Base-by-base conservation (phyloP, 2,113 vertebrate species). In the Lophotis ruficrista region DNA sequence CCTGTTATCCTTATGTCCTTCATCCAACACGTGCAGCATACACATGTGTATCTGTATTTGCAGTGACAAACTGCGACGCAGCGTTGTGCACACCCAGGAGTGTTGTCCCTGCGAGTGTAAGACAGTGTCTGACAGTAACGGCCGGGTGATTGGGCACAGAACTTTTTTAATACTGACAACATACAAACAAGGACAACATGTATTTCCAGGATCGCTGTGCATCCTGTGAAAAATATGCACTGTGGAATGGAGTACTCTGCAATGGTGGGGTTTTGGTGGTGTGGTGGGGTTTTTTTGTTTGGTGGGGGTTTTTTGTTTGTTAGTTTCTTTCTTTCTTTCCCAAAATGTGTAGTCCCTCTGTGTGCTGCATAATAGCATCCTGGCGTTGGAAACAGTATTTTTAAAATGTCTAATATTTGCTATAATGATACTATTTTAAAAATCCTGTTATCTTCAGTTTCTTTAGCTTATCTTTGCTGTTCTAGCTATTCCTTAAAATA, bases 331-430 rank as follows among this genome's bases (percentile, higher is more conserved):
- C 10, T 65, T 21, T 41, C 53, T 47, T 78, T 69, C 38, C 33
- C 11, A 17, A 61, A 41, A 35, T 1, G 0, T 10, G 3, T 25
- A 19, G 25, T 62, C 28, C 25, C 2, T 14, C 22, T 27, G 4
- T 5, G 1, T 60, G 53, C 37, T 88, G n/a, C 53, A 22, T n/a
- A 48, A 7, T 14, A 37, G 50, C 4, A 25, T 14, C 45, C 65
- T 64, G 83, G 16, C 41, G 27, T 48, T 62, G 18, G 54, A 57
- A 70, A 22, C 2, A 58, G 12, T 12, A 6, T 77, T 56, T 14
- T 7, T 27, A 51, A 35, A 62, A 68, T 15, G 6, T 30, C 20
- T 24, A 65, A 21, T 37, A 5, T 64, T 92, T 83, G 6, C 20
- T 69, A 0, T 28, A 57, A 27, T 4, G 0, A 31, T 27, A 24